phyloP scores from a whole-genome alignment of 2,797 vertebrate genomes.

The Threskiornis aethiopicus region DNA sequence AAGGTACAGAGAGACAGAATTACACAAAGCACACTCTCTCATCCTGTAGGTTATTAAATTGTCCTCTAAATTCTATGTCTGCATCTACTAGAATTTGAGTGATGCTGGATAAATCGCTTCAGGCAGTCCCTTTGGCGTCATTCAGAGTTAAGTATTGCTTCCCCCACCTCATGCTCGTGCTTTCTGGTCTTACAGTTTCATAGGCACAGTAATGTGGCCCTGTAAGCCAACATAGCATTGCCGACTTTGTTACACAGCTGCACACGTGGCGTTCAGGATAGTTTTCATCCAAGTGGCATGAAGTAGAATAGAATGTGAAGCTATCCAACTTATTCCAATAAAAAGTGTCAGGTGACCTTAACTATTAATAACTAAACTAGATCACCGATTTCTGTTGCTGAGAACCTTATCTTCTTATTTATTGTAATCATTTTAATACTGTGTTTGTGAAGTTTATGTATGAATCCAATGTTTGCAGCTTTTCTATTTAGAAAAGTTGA shows the following conservation, averaged over 20 bases:
- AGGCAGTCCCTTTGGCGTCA: neutral
- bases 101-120: neutral
- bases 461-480: neutral
- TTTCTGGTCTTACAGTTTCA: neutral
- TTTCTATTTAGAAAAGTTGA: neutral
- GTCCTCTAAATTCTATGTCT: neutral
- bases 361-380: neutral
- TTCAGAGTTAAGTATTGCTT: neutral
- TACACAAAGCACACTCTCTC: neutral
- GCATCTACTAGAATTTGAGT: neutral
- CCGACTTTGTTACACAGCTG: neutral
- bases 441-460: neutral
- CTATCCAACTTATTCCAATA: neutral
- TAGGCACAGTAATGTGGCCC: no score
- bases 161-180: rapidly evolving
- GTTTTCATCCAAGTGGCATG: neutral
- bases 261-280: rapidly evolving
- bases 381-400: neutral
- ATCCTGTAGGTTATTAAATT: neutral
- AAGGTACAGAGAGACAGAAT: neutral
- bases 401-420: neutral
- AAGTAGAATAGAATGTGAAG: neutral
- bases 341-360: neutral
- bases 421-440: neutral
- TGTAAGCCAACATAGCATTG: neutral